phyloP scores from a whole-genome alignment of 1,140 invertebrate genomes.

The Psilanteris sp. region DNA sequence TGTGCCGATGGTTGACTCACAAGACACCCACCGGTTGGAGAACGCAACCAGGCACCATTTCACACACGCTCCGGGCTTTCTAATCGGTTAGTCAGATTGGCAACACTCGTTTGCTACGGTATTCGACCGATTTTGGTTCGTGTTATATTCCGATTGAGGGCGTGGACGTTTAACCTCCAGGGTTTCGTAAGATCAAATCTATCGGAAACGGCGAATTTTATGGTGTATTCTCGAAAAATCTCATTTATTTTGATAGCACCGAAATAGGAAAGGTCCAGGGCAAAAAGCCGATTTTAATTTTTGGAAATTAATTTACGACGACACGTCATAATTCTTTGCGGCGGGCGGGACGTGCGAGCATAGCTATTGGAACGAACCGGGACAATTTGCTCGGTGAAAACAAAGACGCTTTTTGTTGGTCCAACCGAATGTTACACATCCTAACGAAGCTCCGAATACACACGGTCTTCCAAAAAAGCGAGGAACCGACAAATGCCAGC shows the following conservation, averaged over 20 bases:
- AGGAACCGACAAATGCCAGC: too few species aligned
- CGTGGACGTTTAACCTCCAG: constrained; percentile 16
- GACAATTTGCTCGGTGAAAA: too few species aligned
- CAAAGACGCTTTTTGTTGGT: too few species aligned
- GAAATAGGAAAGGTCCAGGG: not conserved
- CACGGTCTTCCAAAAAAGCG: too few species aligned
- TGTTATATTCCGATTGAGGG: constrained; percentile 22
- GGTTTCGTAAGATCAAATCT: constrained; percentile 24
- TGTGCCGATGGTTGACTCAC: too few species aligned
- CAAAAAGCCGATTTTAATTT: constrained; percentile 3
- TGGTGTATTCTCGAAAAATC: constrained; percentile 4
- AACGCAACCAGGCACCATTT: too few species aligned
- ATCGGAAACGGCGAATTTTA: constrained; percentile 10
- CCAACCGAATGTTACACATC: too few species aligned
- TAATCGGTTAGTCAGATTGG: constrained; percentile 14
- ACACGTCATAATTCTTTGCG: constrained; percentile 4
- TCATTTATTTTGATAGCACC: not conserved
- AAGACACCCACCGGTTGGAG: too few species aligned
- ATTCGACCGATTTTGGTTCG: not conserved
- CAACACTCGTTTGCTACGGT: constrained; percentile 15
- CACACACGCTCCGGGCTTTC: not conserved
- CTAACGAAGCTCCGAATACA: too few species aligned
- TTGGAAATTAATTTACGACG: constrained; percentile 7
- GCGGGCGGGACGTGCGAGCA: too few species aligned
- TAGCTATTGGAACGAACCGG: too few species aligned